Conservation (phyloP, 1,140 invertebrate species). For the Zophobas atratus region DNA sequence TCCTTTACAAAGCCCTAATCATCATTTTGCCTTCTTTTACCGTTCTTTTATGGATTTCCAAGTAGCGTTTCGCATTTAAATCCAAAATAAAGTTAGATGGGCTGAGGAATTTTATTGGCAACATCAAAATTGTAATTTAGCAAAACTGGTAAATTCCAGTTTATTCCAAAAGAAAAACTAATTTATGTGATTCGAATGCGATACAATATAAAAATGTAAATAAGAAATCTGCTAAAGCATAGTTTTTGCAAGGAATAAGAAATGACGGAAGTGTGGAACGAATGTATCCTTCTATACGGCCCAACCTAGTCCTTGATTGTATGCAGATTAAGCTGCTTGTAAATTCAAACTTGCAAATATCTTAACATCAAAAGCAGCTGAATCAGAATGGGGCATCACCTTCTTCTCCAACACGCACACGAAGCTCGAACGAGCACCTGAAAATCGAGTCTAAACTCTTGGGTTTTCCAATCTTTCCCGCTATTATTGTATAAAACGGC, state of each 20-base stretch:
- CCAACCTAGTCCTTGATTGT: conserved; percentile 33
- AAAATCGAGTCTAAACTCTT: conserved; percentile 9
- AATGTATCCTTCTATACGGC: conserved; percentile 18
- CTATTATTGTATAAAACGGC: conserved; percentile 18
- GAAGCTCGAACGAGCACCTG: conserved; percentile 22
- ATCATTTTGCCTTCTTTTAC: background rate
- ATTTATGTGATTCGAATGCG: conserved; percentile 3
- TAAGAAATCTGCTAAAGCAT: conserved; percentile 10
- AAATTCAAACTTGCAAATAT: conserved; percentile 40
- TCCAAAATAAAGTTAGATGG: background rate
- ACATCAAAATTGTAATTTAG: background rate
- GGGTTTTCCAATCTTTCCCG: background rate
- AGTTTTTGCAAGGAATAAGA: conserved; percentile 9
- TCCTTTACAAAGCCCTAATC: background rate
- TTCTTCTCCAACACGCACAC: conserved; percentile 15
- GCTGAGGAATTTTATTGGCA: background rate
- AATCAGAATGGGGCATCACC: conserved; percentile 36
- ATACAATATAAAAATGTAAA: background rate
- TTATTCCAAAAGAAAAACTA: background rate
- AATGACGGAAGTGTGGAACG: conserved; percentile 13
- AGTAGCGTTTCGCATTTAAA: background rate
- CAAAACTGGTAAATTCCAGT: background rate
- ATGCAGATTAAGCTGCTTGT: conserved; percentile 40
- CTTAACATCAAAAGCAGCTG: conserved; percentile 42
- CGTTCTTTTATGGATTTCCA: background rate